Evolutionary conservation across 2,113 vertebrate genomes (phyloP).

Genomic region (Tricholaema leucomelas): DNA sequence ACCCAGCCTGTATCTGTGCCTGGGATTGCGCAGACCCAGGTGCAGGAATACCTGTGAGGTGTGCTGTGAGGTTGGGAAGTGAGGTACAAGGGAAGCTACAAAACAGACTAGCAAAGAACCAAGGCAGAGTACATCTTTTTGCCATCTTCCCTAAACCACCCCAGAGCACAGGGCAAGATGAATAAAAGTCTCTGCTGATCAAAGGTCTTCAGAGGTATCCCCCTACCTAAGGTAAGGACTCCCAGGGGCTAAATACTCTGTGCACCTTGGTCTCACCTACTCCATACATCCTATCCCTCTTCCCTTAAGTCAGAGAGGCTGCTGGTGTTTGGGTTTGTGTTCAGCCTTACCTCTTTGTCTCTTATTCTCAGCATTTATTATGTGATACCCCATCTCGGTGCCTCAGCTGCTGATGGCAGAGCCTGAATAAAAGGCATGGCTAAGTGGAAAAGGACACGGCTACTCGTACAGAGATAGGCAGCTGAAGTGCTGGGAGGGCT

Average conservation of each 20-base stretch:
- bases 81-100: neutral
- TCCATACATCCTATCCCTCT: neutral
- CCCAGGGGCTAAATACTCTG: neutral
- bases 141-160: neutral
- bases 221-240: neutral
- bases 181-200: neutral
- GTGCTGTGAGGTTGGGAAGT: neutral
- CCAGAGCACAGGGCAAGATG: neutral
- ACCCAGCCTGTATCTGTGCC: no score
- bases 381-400: neutral
- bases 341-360: neutral
- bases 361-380: neutral
- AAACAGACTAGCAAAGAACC: neutral
- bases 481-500: rapidly evolving
- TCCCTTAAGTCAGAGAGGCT: neutral
- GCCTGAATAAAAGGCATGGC: neutral
- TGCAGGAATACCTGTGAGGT: no score
- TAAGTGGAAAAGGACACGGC: neutral
- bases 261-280: neutral
- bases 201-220: neutral
- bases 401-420: neutral
- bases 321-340: neutral
- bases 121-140: neutral
- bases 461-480: neutral
- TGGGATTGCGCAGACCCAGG: no score